phyloP scores from a whole-genome alignment of 2,113 vertebrate species.

The Sclerurus mexicanus region DNA sequence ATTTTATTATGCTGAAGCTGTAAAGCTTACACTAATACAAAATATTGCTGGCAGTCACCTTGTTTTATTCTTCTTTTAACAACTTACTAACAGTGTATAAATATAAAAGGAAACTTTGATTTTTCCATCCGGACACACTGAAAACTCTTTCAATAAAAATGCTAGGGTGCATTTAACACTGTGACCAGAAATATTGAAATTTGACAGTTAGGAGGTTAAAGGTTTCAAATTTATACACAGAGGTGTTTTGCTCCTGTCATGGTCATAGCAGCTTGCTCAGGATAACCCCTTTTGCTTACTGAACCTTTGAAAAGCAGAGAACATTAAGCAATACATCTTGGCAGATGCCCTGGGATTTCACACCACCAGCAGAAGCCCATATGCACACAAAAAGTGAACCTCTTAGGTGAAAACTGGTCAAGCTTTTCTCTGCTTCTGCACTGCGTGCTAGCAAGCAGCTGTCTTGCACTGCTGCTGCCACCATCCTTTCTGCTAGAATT shows the following conservation, averaged over 20 bases:
- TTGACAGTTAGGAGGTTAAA: conserved; percentile 76
- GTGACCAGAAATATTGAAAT: conserved; percentile 81
- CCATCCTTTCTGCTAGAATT: background rate
- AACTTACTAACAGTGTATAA: conserved; percentile 68
- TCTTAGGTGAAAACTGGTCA: conserved; percentile 49
- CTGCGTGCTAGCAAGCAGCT: background rate
- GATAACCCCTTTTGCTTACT: conserved; percentile 76
- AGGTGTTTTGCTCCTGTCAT: conserved; percentile 77
- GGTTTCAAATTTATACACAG: conserved; percentile 76
- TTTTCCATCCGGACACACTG: conserved; percentile 67
- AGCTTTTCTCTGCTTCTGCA: background rate
- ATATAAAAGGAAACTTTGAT: conserved; percentile 74
- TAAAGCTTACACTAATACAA: conserved; percentile 63
- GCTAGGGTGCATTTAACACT: conserved; percentile 72
- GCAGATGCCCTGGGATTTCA: conserved; percentile 63
- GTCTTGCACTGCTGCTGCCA: background rate
- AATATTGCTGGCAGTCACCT: conserved; percentile 55
- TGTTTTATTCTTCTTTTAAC: conserved; percentile 72
- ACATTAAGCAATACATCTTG: conserved; percentile 73
- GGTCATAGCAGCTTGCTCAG: conserved; percentile 59
- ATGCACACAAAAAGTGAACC: conserved; percentile 43
- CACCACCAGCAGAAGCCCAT: conserved; percentile 46
- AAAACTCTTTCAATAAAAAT: conserved; percentile 68
- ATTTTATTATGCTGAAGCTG: conserved; percentile 56
- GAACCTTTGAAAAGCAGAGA: conserved; percentile 76